Percentiles rank a stretch among this genome's conserved stretches.
phyloP scores from a whole-genome alignment of 2,888 invertebrate species.

The Agrochola macilenta region DNA sequence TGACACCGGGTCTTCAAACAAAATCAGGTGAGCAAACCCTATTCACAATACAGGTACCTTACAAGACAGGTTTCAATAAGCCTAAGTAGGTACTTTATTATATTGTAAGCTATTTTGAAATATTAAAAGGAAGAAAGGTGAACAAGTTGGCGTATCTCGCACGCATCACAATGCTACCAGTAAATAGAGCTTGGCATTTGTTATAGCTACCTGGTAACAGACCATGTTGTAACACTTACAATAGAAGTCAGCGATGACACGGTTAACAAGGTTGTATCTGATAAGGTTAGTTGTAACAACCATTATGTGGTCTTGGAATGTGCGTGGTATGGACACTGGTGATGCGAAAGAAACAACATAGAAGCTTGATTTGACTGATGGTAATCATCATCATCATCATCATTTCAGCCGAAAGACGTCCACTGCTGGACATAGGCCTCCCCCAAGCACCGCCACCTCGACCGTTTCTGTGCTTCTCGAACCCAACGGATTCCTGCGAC shows the following conservation, averaged over 20 bases:
- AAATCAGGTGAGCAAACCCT: neutral
- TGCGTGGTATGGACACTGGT: neutral
- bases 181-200: slow-evolving; percentile 85
- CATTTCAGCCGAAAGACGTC: too few relatives aligned
- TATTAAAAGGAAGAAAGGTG: slow-evolving; percentile 80
- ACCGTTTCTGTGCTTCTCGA: too few relatives aligned
- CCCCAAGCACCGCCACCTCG: too few relatives aligned
- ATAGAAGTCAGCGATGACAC: slow-evolving; percentile 61
- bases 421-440: too few relatives aligned
- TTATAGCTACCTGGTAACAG: slow-evolving; percentile 68
- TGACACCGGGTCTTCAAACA: neutral
- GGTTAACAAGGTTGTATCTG: slow-evolving; percentile 59
- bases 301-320: slow-evolving; percentile 39
- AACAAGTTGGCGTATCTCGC: slow-evolving; percentile 80
- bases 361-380: neutral
- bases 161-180: slow-evolving; percentile 80
- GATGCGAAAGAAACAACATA: neutral
- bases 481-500: too few relatives aligned
- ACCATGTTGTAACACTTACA: slow-evolving; percentile 61
- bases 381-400: too few relatives aligned
- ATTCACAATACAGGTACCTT: slow-evolving; percentile 1
- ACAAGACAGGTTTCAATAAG: slow-evolving; percentile 39
- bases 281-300: slow-evolving; percentile 43
- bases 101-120: slow-evolving; percentile 68
- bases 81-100: slow-evolving; percentile 53